Evolutionary conservation across 2,888 invertebrate species (phyloP).

Genomic region (Drosophila anomalata): DNA sequence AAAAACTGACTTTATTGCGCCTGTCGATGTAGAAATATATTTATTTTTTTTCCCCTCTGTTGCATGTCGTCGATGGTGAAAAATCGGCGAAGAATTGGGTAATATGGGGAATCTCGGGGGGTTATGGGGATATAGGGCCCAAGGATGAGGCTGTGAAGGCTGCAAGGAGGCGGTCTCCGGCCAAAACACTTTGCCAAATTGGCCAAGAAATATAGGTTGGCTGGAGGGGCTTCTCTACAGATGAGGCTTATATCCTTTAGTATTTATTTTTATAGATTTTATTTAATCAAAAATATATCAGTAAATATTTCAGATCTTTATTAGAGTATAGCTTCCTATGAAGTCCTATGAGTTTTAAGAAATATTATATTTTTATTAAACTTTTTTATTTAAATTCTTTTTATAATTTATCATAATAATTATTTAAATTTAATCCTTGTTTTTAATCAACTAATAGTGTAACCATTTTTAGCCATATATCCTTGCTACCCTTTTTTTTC

Average conservation of each 20-base stretch:
- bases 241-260: slow-evolving; percentile 3
- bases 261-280: no score
- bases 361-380: no score
- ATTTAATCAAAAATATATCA: no score
- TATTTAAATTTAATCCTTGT: no score
- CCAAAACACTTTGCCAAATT: slow-evolving; percentile 77
- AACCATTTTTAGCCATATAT: slow-evolving; percentile 3
- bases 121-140: slow-evolving; percentile 5
- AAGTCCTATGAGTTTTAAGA: no score
- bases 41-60: slow-evolving; percentile 29
- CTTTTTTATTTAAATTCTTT: no score
- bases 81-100: not conserved
- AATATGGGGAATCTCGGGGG: not conserved
- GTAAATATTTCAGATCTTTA: no score
- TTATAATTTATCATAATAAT: no score
- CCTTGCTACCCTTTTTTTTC: slow-evolving; percentile 15
- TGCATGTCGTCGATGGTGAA: slow-evolving; percentile 49
- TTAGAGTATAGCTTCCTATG: no score
- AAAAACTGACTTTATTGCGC: slow-evolving; percentile 66
- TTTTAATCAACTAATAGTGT: not conserved
- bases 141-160: slow-evolving; percentile 18
- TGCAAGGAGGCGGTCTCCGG: slow-evolving; percentile 19
- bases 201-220: slow-evolving; percentile 64
- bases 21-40: slow-evolving; percentile 66
- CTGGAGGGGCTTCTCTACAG: accelerated